Evolutionary conservation across 2,113 vertebrate genomes (phyloP), one percentile per base, ranked within the genome.

Genomic region (Rana temporaria): DNA sequence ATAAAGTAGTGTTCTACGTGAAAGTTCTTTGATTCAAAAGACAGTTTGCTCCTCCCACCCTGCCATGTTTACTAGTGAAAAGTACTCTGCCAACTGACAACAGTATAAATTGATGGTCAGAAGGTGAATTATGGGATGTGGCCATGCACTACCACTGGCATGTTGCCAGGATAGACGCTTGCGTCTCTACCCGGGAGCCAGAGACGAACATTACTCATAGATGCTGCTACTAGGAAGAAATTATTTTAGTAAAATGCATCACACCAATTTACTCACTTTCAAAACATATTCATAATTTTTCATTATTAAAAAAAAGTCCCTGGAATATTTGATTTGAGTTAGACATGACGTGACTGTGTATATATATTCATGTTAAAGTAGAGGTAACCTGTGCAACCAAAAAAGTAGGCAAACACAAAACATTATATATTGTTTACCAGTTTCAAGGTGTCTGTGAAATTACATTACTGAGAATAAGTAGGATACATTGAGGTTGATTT

Each of bases 241-340:
- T 82, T 42, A 74, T 75, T 74, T 82, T 71, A 75, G 62, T 67
- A 14, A 15, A 66, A 67, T 67, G 62, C 42, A 56, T 82, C 70
- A 75, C 30, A 56, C 62, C 62, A 82, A 30, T 82, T 38, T 74
- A 67, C 48, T 75, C 52, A 81, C 60, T 75, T 62, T 74, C 63
- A 34, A 82, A 82, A 82, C 63, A 59, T 67, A 75, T 82, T 82
- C 70, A 74, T 73, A 75, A 75, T 38, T 63, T 68, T 53, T 62
- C 19, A 62, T 48, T 70, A 80, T 70, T 53, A 26, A 78, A 60
- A 34, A 30, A 38, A 62, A 30, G 56, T 81, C 68, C 6, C 18
- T 71, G 67, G 68, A 81, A 81, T 71, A 12, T 81, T 62, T 81
- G 67, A 81, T 55, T 63, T 48, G 38, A 42, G 38, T 9, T 14